Base-by-base conservation (phyloP, 1,140 invertebrate species). In the Metopolophium dirhodum region DNA sequence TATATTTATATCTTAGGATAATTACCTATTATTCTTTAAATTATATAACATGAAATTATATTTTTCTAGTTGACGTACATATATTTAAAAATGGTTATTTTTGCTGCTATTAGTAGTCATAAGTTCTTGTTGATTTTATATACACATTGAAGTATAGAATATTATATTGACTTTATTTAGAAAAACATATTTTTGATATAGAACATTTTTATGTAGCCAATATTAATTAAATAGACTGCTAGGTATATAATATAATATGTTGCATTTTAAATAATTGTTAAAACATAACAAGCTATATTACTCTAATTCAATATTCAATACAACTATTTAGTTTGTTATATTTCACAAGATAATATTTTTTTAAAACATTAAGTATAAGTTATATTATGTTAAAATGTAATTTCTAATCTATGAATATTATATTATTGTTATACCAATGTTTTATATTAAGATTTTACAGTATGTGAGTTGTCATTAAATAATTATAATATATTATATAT, bases 401-500 rank as follows among this genome's bases (percentile, higher is more conserved):
- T 90, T 51, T 51, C 85, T 86, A 45, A 86, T 86, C 9, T 86
- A 77, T 77, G n/a, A 68, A 86, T 85, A 87, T 35, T 23, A 89
- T 54, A 20, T 54, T 88, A 88, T 57, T 54, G 87, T 89, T 89
- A 77, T 77, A n/a, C 14, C 30, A 37, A 89, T 37, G 49, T 89
- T 89, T 51, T 41, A 90, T 61, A 57, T 26, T 41, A 41, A 57
- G 57, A 23, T 35, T 41, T 37, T 61, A 61, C 49, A 57, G 23
- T 7, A 35, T 90, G 37, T 37, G 35, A 90, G 22, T 90, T 90
- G 23, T 57, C 88, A 30, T 41, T 90, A 90, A 90, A 90, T 90
- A 77, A 77, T n/a, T 77, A 61, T 90, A 18, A 51, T n/a, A 49
- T 88, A 88, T 87, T 88, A 88, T 88, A 35, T 88, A 61, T 90